Evolutionary conservation across 2,797 vertebrate species (phyloP).

Genomic region (Oreochromis mossambicus): DNA sequence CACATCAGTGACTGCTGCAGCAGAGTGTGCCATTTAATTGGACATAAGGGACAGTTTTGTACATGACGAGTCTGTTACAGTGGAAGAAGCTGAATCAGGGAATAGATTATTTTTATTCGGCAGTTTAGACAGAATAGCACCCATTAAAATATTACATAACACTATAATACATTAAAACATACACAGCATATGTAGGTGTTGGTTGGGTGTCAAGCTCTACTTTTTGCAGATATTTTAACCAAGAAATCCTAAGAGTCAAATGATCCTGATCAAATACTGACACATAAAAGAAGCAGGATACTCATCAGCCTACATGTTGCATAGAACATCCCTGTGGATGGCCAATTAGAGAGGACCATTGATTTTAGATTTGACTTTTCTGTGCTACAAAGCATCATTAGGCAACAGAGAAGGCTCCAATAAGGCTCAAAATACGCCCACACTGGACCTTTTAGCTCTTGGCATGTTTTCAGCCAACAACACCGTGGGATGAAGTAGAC

Average conservation of each 20-base stretch:
- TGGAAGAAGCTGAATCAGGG: neutral
- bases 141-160: neutral
- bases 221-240: neutral
- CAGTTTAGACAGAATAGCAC: neutral
- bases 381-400: constrained; percentile 67
- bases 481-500: constrained; percentile 45
- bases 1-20: neutral
- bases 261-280: neutral
- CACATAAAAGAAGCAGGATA: neutral
- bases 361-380: constrained; percentile 62
- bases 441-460: constrained; percentile 58
- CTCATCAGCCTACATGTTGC: constrained; percentile 16
- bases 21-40: constrained; percentile 1
- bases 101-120: neutral
- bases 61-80: neutral
- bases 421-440: constrained; percentile 42
- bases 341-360: constrained; percentile 60
- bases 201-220: neutral
- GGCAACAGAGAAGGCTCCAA: constrained; percentile 27
- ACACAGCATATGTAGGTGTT: neutral
- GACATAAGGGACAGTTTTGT: neutral
- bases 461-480: constrained; percentile 34
- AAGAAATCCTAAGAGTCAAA: neutral
- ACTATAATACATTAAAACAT: neutral
- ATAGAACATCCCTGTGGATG: constrained; percentile 22